These are phyloP conservation scores for Galemys pyrenaicus DNA, from an alignment of 2,113 vertebrate species.

Conservation along the genomic window DNA sequence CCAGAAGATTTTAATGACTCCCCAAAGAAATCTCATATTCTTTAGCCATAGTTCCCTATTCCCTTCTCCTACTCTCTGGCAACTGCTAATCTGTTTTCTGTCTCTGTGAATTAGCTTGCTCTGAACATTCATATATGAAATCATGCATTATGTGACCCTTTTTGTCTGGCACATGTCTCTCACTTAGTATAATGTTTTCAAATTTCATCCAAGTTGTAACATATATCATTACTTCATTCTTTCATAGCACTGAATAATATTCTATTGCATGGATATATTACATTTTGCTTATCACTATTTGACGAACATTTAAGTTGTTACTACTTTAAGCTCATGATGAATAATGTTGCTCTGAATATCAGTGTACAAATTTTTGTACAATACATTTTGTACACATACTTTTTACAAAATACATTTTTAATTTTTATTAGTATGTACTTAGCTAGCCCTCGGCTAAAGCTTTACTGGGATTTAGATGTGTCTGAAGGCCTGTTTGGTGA, in stretches of 20 bases:
- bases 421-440: background rate
- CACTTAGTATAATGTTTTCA: background rate
- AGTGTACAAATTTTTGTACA: background rate
- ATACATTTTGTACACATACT: background rate
- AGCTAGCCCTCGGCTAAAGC: no score
- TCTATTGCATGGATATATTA: background rate
- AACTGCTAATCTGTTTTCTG: background rate
- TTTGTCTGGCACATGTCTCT: background rate
- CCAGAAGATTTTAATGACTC: background rate
- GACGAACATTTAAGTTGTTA: background rate
- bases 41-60: no score
- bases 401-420: background rate
- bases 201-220: background rate
- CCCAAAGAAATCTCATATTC: background rate
- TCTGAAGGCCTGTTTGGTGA: no score
- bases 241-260: background rate
- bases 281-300: background rate
- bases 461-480: no score
- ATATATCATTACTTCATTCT: background rate
- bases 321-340: background rate
- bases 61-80: background rate
- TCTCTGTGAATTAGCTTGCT: background rate
- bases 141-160: background rate
- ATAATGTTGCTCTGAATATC: background rate
- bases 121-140: background rate